Percentiles rank a stretch among this genome's conserved stretches.
Conservation (phyloP, 2,797 vertebrate genomes). For the Catharus ustulatus region DNA sequence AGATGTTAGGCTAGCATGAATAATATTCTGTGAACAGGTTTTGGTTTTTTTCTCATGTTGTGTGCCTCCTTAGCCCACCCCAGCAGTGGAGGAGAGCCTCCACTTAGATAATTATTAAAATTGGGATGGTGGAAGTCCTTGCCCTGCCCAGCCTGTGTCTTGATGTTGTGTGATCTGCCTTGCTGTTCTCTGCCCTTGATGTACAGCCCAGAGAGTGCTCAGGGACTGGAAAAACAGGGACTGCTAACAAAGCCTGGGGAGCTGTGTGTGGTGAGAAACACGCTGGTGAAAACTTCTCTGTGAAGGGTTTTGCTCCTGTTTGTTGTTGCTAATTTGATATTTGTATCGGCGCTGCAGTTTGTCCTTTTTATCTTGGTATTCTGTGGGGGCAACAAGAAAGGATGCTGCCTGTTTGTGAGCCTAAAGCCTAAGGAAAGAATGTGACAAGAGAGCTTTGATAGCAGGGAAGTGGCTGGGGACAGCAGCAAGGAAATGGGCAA, state of each 20-base stretch:
- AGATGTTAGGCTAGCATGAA: background rate
- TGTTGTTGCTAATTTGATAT: background rate
- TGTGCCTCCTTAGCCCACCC: background rate
- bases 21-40: background rate
- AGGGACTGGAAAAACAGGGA: background rate
- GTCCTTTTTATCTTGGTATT: background rate
- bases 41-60: background rate
- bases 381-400: background rate
- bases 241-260: background rate
- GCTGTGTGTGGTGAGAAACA: background rate
- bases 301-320: background rate
- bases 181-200: accelerated
- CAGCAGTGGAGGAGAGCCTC: background rate
- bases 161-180: background rate
- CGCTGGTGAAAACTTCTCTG: background rate
- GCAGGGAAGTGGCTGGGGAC: background rate
- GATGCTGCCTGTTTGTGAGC: background rate
- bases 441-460: background rate
- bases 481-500: background rate
- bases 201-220: background rate
- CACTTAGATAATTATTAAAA: background rate
- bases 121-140: background rate
- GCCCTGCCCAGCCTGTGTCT: background rate
- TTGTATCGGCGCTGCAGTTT: background rate
- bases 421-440: background rate